Percentiles rank a stretch among this genome's conserved stretches.
Conservation (phyloP, 1,140 invertebrate species). For the Heliconius eleuchia region DNA sequence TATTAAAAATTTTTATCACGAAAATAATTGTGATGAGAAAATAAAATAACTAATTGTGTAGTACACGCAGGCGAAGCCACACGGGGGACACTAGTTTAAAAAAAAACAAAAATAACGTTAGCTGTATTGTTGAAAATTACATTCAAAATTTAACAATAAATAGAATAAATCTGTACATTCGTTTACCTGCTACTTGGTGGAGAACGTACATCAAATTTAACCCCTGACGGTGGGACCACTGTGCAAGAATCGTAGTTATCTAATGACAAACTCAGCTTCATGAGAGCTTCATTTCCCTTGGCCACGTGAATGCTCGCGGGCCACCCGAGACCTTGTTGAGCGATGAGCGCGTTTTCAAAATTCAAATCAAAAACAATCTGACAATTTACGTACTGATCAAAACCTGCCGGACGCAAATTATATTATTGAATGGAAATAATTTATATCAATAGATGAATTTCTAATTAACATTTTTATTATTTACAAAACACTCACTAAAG, state of each 20-base stretch:
- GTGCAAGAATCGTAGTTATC: slow-evolving; percentile 48
- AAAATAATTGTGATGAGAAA: too few relatives aligned
- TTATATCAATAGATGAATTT: background rate
- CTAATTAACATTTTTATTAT: background rate
- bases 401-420: background rate
- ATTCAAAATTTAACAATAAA: too few relatives aligned
- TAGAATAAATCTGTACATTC: background rate
- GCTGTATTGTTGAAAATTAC: too few relatives aligned
- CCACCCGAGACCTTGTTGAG: slow-evolving; percentile 64
- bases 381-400: background rate
- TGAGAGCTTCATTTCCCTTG: slow-evolving; percentile 59
- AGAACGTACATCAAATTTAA: slow-evolving; percentile 47
- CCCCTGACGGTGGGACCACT: slow-evolving; percentile 46
- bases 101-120: too few relatives aligned
- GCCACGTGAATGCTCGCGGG: slow-evolving; percentile 51
- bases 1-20: too few relatives aligned
- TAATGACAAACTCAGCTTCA: slow-evolving; percentile 48
- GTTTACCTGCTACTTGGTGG: slow-evolving; percentile 55
- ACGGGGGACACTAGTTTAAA: too few relatives aligned
- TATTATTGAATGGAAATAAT: too few relatives aligned
- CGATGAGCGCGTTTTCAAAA: slow-evolving; percentile 50
- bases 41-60: too few relatives aligned
- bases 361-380: slow-evolving; percentile 33
- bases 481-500: background rate
- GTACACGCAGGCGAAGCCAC: too few relatives aligned